phyloP scores from a whole-genome alignment of 2,113 vertebrate species.

The Rhinichthys klamathensis region DNA sequence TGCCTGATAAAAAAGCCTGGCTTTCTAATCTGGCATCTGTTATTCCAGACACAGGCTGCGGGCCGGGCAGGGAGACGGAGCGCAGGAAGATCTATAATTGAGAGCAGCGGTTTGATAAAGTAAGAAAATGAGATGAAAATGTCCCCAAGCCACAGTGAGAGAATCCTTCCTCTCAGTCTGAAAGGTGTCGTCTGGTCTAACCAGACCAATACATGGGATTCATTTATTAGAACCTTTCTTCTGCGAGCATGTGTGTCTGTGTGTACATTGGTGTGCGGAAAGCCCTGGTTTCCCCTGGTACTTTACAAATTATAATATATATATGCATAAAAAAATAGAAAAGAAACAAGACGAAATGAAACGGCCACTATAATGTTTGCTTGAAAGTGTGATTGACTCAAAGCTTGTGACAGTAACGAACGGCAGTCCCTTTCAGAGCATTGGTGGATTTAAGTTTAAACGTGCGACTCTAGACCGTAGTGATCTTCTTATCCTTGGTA shows the following conservation, averaged over 20 bases:
- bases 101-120: conserved; percentile 74
- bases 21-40: conserved; percentile 73
- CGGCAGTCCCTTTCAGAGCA: not conserved
- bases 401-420: not conserved
- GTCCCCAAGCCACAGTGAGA: conserved; percentile 60
- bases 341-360: not conserved
- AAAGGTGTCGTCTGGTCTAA: conserved; percentile 47
- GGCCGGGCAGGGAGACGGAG: conserved; percentile 56
- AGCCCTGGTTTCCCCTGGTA: not conserved
- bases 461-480: conserved; percentile 81
- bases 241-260: not conserved
- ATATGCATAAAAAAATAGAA: not conserved
- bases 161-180: conserved; percentile 60
- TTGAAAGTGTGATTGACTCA: not conserved
- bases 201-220: conserved; percentile 32
- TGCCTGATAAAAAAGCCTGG: conserved; percentile 56
- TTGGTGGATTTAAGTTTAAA: not conserved
- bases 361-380: not conserved
- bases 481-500: conserved; percentile 99
- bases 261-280: not conserved
- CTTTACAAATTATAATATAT: not conserved
- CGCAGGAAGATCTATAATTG: conserved; percentile 61
- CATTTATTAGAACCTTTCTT: conserved; percentile 23
- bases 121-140: conserved; percentile 74
- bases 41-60: conserved; percentile 68